Base-by-base conservation (phyloP, 2,888 invertebrate species). In the Oscheius myriophilus region DNA sequence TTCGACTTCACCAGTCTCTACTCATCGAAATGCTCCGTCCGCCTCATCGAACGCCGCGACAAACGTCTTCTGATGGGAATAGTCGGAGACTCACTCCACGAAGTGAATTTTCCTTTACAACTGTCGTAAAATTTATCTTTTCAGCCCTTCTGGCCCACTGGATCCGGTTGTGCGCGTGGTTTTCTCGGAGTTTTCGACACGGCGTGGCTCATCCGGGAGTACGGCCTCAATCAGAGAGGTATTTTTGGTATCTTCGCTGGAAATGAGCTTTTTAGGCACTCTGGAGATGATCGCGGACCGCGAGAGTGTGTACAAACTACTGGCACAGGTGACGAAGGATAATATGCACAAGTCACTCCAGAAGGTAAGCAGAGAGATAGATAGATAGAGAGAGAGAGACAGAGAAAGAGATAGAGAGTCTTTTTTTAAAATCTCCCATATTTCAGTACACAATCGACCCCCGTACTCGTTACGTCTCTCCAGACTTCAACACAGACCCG, bases 1-100 rank as follows among this genome's bases (percentile, higher is more conserved):
- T 98, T 98, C 88, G 98, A 98, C 89, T 98, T 98, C 87, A 98
- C 98, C 0, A 95, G 95, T 0, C 95, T 98, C 93, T 97, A 94
- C 88, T 94, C 95, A 0, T 95, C 97, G 0, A 95, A 96, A 88
- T 94, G 95, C 54, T 70, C 75, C n/a, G 73, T 78, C 11, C 71
- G 94, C 84, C 92, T 95, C 23, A 87, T 93, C 16, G 92, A 91
- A 82, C 88, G 90, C 65, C 89, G 91, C 75, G 93, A 94, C 0
- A 92, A 93, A 76, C 91, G 92, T 52, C 89, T 97, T 6, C 89
- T 97, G 18, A 92, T 93, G 89, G 92, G 92, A 82, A 90, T 98
- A 63, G 96, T 97, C 1, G 97, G 97, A 0, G 97, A 98, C 89
- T 95, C 95, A 87, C 89, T 97, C 65, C 90, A 97, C 39, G 97